A percentile compares a stretch with the other conserved stretches of the same genome.
Conservation (phyloP, 2,113 vertebrate genomes). For the Scomber scombrus region DNA sequence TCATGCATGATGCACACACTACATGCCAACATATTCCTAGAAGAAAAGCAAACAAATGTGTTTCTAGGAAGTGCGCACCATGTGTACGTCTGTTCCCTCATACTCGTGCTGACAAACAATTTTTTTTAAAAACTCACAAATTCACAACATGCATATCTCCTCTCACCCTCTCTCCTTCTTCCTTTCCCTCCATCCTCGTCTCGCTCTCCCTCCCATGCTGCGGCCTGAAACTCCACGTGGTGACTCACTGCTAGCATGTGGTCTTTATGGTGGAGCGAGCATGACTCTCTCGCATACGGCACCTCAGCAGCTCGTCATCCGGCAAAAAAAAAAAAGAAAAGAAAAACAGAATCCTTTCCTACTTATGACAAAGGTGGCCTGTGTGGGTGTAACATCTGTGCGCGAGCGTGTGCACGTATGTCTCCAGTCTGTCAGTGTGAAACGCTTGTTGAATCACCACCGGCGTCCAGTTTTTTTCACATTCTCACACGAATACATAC, state of each 20-base stretch:
- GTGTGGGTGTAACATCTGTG: constrained; percentile 59
- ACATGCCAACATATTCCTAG: neutral
- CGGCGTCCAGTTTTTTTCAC: neutral
- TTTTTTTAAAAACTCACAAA: neutral
- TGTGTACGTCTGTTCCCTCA: neutral
- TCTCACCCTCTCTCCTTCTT: neutral
- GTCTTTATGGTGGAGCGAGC: constrained; percentile 45
- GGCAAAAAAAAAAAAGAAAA: neutral
- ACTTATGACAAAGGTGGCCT: constrained; percentile 54
- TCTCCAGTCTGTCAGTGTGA: constrained; percentile 34
- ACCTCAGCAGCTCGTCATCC: constrained; percentile 39
- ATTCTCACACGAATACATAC: neutral
- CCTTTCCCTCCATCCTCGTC: neutral
- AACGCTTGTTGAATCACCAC: constrained; percentile 35
- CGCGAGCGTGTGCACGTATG: constrained; percentile 2
- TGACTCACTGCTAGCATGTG: constrained; percentile 62
- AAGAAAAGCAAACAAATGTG: neutral
- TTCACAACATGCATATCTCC: constrained; percentile 23
- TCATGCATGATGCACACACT: too few relatives aligned
- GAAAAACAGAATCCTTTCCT: constrained; percentile 11
- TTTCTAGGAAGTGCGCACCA: neutral
- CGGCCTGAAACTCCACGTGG: neutral
- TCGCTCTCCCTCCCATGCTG: neutral
- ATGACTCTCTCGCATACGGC: constrained; percentile 31
- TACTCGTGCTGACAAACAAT: neutral